Evolutionary conservation across 2,888 invertebrate species (phyloP).

Genomic region (Thymelicus acteon): DNA sequence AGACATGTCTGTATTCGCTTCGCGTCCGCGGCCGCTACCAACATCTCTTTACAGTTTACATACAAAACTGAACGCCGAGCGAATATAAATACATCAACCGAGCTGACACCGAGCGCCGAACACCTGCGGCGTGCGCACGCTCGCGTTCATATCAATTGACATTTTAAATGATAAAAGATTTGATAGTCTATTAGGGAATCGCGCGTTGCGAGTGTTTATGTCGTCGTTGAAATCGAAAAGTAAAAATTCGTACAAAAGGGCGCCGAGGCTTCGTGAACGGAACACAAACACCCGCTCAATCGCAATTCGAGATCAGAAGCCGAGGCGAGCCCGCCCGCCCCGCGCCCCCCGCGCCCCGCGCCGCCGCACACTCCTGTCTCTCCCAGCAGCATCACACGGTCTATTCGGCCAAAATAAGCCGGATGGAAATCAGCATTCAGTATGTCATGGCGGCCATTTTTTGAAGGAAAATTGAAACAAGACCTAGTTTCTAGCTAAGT

Average conservation of each 20-base stretch:
- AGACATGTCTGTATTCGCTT: too few species aligned
- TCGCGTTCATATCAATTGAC: conserved; percentile 68
- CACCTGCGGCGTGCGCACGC: conserved; percentile 44
- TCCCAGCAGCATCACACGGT: too few species aligned
- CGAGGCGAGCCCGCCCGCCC: conserved; percentile 48
- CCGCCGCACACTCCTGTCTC: conserved; percentile 5
- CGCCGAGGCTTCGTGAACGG: conserved; percentile 19
- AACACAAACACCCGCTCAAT: conserved; percentile 52
- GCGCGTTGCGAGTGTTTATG: conserved; percentile 47
- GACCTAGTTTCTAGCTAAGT: too few species aligned
- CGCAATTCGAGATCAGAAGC: conserved; percentile 76
- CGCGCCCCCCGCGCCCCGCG: too few species aligned
- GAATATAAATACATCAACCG: conserved; percentile 21
- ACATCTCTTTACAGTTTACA: neutral
- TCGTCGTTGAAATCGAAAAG: conserved; percentile 17
- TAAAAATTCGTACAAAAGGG: conserved; percentile 33
- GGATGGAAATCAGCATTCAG: too few species aligned
- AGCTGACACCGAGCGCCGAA: neutral
- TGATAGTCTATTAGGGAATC: conserved; percentile 73
- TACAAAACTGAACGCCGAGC: neutral
- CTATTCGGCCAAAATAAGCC: too few species aligned
- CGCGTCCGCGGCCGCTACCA: too few species aligned
- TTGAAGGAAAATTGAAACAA: too few species aligned
- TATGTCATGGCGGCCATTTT: too few species aligned
- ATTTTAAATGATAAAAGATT: conserved; percentile 71